A percentile compares a stretch with the other conserved stretches of the same genome.
Conservation (phyloP, 2,888 invertebrate genomes). For the Megamerina dolium region DNA sequence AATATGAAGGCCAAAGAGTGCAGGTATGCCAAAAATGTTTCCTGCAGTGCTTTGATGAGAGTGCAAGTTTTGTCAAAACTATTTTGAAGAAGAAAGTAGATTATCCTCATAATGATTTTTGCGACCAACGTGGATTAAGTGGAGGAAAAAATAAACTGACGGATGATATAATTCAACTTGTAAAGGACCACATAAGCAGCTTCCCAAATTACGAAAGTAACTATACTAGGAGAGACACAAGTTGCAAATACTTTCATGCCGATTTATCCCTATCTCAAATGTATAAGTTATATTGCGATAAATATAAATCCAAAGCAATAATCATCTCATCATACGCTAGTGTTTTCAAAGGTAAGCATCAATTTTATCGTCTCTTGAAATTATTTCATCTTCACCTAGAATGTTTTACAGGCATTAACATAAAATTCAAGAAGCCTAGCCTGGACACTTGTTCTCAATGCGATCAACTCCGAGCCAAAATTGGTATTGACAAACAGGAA, state of each 20-base stretch:
- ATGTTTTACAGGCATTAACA: conserved; percentile 14
- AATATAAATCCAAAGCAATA: conserved; percentile 11
- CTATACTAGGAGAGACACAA: conserved; percentile 16
- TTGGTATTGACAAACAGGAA: conserved; percentile 15
- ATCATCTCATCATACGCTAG: conserved; percentile 7
- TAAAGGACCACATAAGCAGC: conserved; percentile 13
- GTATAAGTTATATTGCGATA: conserved; percentile 18
- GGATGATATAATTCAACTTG: conserved; percentile 8
- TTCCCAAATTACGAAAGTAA: conserved; percentile 17
- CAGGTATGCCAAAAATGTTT: conserved; percentile 11
- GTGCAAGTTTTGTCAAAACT: conserved; percentile 10
- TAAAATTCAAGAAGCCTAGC: conserved; percentile 18
- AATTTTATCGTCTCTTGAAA: too few species aligned
- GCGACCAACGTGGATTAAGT: conserved; percentile 11
- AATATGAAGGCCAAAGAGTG: conserved; percentile 9
- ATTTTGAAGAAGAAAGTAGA: conserved; percentile 4
- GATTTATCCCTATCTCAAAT: conserved; percentile 14
- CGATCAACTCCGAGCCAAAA: conserved; percentile 16
- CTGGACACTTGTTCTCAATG: conserved; percentile 16
- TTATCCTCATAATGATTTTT: conserved; percentile 5
- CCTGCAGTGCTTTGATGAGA: conserved; percentile 12
- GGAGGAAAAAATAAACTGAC: conserved; percentile 8
- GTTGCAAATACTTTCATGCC: conserved; percentile 15
- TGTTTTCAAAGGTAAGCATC: conserved; percentile 4
- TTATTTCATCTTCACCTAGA: conserved; percentile 6